Percentiles rank a stretch among this genome's conserved stretches.
Evolutionary conservation across 2,888 invertebrate species (phyloP).

Genomic region (Drosophila macrospina): DNA sequence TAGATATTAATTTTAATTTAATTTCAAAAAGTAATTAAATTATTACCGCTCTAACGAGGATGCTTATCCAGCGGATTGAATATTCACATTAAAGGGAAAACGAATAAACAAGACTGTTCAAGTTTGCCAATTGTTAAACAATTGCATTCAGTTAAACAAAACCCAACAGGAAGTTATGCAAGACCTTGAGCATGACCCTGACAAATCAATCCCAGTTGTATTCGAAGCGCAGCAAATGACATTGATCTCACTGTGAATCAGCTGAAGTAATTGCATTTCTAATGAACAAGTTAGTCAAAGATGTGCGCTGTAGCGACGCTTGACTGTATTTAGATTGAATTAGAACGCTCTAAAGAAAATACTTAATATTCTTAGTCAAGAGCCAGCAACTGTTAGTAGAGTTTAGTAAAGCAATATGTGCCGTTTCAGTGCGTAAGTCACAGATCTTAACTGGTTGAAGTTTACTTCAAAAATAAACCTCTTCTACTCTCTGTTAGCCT

Average conservation of each 20-base stretch:
- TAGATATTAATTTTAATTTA: conserved; percentile 1
- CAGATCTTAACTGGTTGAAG: too few species aligned
- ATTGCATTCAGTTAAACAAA: not conserved
- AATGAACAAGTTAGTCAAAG: conserved; percentile 3
- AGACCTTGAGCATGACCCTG: conserved; percentile 22
- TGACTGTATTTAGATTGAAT: conserved; percentile 5
- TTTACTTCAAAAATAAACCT: too few species aligned
- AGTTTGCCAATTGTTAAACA: not conserved
- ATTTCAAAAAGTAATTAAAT: conserved; percentile 1
- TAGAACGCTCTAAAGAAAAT: conserved; percentile 7
- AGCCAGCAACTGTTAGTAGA: not conserved
- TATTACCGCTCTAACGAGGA: conserved; percentile 2
- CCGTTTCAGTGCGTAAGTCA: not conserved
- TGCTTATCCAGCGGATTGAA: conserved; percentile 10
- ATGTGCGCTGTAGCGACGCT: conserved; percentile 1
- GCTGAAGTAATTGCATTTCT: conserved; percentile 16
- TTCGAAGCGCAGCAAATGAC: conserved; percentile 25
- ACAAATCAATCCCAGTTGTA: conserved; percentile 18
- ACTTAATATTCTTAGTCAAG: not conserved
- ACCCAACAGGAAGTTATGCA: not conserved
- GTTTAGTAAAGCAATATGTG: not conserved
- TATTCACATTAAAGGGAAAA: not conserved
- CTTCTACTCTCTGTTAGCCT: not conserved
- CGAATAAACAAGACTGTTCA: too few species aligned
- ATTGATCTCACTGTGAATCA: conserved; percentile 25